phyloP scores from a whole-genome alignment of 2,113 vertebrate species.

The Hippocampus barbouri region DNA sequence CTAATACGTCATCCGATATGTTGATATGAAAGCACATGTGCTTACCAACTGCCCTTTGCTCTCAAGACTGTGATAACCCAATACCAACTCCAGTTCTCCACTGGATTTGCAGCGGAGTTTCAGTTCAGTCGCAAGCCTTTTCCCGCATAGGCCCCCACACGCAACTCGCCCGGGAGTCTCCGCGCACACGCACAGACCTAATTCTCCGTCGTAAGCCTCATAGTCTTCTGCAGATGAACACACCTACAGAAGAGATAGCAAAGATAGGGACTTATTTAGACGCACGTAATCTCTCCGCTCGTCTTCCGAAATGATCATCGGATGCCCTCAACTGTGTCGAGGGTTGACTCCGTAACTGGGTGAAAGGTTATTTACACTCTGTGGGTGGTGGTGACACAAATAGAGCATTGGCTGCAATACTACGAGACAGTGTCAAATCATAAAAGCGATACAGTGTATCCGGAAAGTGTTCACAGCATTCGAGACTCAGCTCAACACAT shows the following conservation, averaged over 20 bases:
- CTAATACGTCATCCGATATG: no score
- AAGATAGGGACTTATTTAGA: background rate
- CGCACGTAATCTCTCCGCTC: no score
- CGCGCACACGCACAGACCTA: conserved; percentile 83
- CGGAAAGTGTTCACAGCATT: background rate
- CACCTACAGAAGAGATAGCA: conserved; percentile 67
- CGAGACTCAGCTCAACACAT: background rate
- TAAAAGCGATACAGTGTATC: conserved; percentile 41
- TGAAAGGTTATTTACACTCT: conserved; percentile 25
- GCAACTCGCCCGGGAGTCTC: conserved; percentile 45
- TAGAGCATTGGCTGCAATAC: conserved; percentile 22
- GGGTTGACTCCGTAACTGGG: conserved; percentile 12
- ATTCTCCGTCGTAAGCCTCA: conserved; percentile 73
- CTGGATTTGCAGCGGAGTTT: conserved; percentile 64
- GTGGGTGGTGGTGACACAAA: conserved; percentile 12
- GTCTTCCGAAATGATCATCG: background rate
- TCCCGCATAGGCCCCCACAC: conserved; percentile 71
- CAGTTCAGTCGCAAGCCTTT: conserved; percentile 45
- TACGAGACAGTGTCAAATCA: conserved; percentile 33
- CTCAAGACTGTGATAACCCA: conserved; percentile 69
- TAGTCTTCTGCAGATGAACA: conserved; percentile 74
- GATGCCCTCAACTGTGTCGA: background rate
- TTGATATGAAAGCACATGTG: no score
- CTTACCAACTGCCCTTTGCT: background rate
- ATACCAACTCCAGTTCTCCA: conserved; percentile 64